phyloP scores from a whole-genome alignment of 2,888 invertebrate genomes.

The Lasioglossum lativentre region DNA sequence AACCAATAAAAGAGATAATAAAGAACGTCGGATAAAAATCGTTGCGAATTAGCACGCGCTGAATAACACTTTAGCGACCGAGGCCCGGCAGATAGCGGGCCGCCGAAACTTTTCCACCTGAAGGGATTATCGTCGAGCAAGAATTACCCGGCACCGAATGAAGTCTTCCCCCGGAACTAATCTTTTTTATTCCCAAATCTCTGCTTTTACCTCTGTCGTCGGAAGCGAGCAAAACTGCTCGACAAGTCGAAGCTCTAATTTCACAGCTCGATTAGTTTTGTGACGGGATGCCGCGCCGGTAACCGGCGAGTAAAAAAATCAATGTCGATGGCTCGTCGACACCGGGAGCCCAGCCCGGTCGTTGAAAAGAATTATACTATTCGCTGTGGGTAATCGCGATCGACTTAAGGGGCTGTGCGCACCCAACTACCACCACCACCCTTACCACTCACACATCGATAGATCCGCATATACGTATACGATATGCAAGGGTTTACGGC shows the following conservation, averaged over 20 bases:
- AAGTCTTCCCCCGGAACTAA: constrained; percentile 32
- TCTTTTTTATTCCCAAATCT: neutral
- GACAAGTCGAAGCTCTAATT: constrained; percentile 30
- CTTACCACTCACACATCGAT: too few relatives aligned
- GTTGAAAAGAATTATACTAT: constrained; percentile 33
- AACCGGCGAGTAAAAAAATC: constrained; percentile 2
- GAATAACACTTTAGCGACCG: constrained; percentile 40
- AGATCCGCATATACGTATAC: too few relatives aligned
- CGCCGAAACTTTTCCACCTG: constrained; percentile 31
- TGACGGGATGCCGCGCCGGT: neutral
- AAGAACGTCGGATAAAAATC: constrained; percentile 28
- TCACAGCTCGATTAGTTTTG: constrained; percentile 35
- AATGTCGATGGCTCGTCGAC: constrained; percentile 11
- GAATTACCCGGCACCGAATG: neutral
- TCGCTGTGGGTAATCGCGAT: constrained; percentile 32
- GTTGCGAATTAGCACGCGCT: constrained; percentile 56
- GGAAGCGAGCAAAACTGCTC: neutral
- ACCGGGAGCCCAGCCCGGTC: neutral
- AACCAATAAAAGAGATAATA: constrained; percentile 19
- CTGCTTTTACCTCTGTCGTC: too few relatives aligned
- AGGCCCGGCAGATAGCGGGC: too few relatives aligned
- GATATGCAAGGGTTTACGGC: too few relatives aligned
- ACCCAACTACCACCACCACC: too few relatives aligned
- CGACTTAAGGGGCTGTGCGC: too few relatives aligned
- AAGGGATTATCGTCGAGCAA: constrained; percentile 9